phyloP scores from a whole-genome alignment of 2,797 vertebrate genomes.

The Tolypeutes matacus region DNA sequence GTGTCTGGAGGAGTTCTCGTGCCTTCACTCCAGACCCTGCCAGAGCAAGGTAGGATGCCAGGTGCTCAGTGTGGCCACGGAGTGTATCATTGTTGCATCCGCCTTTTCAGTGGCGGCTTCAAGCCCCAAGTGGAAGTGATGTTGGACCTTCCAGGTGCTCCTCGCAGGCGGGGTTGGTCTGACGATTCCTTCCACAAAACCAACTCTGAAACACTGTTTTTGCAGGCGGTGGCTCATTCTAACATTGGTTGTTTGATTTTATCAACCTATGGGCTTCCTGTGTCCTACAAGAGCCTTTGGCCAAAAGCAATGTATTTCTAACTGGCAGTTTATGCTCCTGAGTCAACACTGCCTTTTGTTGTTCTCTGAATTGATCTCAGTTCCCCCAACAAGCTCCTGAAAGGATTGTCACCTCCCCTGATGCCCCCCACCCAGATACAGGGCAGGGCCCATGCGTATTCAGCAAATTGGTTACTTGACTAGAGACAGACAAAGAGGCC shows the following conservation, averaged over 20 bases:
- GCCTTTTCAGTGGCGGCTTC: neutral
- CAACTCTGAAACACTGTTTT: neutral
- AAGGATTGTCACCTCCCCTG: neutral
- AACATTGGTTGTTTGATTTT: neutral
- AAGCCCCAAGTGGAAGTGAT: rapidly evolving
- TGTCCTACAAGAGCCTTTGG: neutral
- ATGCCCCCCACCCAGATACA: too few relatives aligned
- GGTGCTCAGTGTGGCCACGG: neutral
- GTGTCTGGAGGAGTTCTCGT: neutral
- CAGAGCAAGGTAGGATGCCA: neutral
- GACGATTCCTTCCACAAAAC: neutral
- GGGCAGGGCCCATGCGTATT: rapidly evolving
- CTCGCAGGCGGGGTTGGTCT: rapidly evolving
- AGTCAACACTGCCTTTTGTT: rapidly evolving
- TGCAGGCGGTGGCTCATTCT: neutral
- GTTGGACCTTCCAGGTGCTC: neutral
- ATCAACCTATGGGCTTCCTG: rapidly evolving
- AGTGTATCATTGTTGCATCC: neutral
- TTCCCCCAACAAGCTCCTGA: neutral
- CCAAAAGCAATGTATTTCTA: neutral
- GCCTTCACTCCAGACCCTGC: neutral
- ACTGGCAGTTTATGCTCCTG: neutral
- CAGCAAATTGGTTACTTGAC: neutral
- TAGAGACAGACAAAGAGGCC: neutral
- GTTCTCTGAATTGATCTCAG: neutral